Conservation (phyloP, 2,888 invertebrate species). For the Agapostemon virescens region DNA sequence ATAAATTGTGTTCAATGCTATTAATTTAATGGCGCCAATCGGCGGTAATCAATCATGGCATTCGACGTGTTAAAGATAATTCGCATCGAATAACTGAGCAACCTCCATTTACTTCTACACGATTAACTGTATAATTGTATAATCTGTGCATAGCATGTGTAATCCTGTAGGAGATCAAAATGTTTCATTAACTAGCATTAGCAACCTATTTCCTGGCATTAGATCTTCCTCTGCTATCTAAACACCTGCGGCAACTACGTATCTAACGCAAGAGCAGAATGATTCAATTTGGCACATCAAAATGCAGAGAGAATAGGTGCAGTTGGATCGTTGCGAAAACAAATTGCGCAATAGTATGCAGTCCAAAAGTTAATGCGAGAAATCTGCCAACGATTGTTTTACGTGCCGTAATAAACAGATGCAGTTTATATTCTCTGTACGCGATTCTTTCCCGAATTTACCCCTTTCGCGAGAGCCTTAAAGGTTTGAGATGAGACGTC, state of each 20-base stretch:
- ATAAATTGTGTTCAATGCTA: too few species aligned
- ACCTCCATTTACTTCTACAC: not conserved
- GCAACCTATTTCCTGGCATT: not conserved
- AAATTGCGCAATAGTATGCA: conserved; percentile 33
- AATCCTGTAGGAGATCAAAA: too few species aligned
- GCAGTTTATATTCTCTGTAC: not conserved
- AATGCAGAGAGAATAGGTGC: not conserved
- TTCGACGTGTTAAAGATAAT: too few species aligned
- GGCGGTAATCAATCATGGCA: too few species aligned
- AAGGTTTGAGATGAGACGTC: too few species aligned
- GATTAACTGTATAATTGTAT: not conserved
- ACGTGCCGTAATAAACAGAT: not conserved
- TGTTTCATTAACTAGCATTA: not conserved
- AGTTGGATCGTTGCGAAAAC: conserved; percentile 31
- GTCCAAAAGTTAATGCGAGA: conserved; percentile 9
- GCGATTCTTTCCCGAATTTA: too few species aligned
- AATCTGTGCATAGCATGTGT: too few species aligned
- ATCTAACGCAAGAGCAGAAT: not conserved
- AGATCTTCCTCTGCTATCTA: not conserved
- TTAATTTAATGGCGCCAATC: too few species aligned
- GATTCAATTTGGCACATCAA: conserved; percentile 34
- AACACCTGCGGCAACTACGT: not conserved
- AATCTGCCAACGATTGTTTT: conserved; percentile 5
- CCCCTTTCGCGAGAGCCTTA: too few species aligned
- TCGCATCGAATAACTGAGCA: not conserved